Base-by-base conservation (phyloP, 2,888 invertebrate genomes). In the Corbicula japonica region DNA sequence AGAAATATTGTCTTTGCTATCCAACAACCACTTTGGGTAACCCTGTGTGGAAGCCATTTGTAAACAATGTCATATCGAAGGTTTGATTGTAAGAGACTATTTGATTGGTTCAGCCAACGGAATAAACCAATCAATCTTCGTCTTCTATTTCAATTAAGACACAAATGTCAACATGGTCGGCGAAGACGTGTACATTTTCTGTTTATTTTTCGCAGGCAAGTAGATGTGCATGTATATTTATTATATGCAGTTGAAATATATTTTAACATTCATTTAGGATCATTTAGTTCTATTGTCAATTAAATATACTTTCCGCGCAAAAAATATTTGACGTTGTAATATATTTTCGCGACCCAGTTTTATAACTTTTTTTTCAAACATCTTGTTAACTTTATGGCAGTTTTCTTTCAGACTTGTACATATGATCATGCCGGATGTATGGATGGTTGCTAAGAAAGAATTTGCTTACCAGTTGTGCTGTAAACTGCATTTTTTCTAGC, bases 1-100 rank as follows among this genome's bases (percentile, higher is more conserved):
- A 46, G 87, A 87, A 6, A 91, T 87, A 61, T 89, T 87, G 61
- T 91, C 88, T 85, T 91, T 91, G 65, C 89, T 87, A 62, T 87
- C 80, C 38, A 90, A 80, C n/a, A 91, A 77, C 91, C 91, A 91
- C 76, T 87, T 89, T 21, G 91, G 91, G 79, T 88, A 90, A 28
- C 86, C 86, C 41, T 85, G 86, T 46, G 70, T 70, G 46, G 81
- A 58, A 79, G 87, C 87, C 87, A 87, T 87, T 89, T 89, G 87
- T 89, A 87, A 91, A 90, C 88, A 90, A 88, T 66, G 69, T 54
- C 61, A 46, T 52, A 69, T 75, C 81, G 76, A 80, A 79, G 80
- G 35, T 10, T 5, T 5, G 30, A 73, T 68, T 83, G 79, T 80
- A 48, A 86, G 8, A 50, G 0, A 0, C 18, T 0, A 15, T 80